phyloP scores from a whole-genome alignment of 1,140 invertebrate genomes.

The Bactericera cockerelli region DNA sequence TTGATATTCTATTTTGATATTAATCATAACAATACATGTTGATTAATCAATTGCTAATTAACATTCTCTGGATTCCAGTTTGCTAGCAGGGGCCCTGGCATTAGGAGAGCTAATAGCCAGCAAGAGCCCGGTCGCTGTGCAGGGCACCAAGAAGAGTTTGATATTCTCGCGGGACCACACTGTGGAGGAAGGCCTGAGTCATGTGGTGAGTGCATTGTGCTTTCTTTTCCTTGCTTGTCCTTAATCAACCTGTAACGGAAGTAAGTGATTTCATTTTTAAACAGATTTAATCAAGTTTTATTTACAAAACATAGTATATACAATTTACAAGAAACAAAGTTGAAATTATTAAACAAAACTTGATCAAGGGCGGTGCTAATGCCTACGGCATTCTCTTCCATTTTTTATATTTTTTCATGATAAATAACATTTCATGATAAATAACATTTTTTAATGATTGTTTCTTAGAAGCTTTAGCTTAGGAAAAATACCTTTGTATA shows the following conservation, averaged over 20 bases:
- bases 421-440: too few relatives aligned
- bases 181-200: conserved; percentile 67
- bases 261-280: not conserved
- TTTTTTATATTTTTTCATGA: not conserved
- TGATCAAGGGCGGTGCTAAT: too few relatives aligned
- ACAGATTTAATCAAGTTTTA: too few relatives aligned
- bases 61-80: conserved; percentile 30
- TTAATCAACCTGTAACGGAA: not conserved
- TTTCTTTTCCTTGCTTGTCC: not conserved
- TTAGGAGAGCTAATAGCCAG: conserved; percentile 62
- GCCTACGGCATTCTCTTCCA: too few relatives aligned
- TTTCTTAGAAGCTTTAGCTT: too few relatives aligned
- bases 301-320: too few relatives aligned
- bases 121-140: conserved; percentile 91
- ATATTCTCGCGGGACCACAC: conserved; percentile 77
- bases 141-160: conserved; percentile 68
- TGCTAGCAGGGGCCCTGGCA: conserved; percentile 51
- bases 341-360: too few relatives aligned
- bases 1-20: conserved; percentile 76
- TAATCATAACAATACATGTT: too few relatives aligned
- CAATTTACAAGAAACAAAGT: too few relatives aligned
- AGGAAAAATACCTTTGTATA: too few relatives aligned
- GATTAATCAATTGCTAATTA: too few relatives aligned
- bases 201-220: conserved; percentile 51
- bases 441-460: too few relatives aligned